Evolutionary conservation across 1,140 invertebrate species (phyloP).

Genomic region (Ylistrum balloti): DNA sequence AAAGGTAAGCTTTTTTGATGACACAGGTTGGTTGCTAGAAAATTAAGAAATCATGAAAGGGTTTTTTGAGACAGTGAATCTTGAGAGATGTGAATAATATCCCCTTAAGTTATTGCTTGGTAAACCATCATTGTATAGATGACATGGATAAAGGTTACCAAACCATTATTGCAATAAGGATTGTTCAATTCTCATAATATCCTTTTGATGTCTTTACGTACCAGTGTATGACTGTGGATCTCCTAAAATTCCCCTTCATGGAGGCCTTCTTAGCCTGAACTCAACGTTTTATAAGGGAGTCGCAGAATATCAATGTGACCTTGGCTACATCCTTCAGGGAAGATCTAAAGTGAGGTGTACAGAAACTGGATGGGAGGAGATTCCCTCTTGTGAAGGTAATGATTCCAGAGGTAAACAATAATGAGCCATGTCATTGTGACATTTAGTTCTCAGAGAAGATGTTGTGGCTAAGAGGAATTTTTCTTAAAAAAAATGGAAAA

Average conservation of each 20-base stretch:
- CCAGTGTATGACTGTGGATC: constrained; percentile 75
- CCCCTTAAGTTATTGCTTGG: no score
- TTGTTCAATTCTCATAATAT: no score
- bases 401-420: no score
- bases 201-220: constrained; percentile 48
- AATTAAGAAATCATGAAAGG: no score
- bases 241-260: constrained; percentile 61
- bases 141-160: no score
- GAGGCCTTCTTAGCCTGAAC: constrained; percentile 64
- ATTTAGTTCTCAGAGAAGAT: not conserved
- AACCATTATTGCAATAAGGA: no score
- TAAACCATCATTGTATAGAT: no score
- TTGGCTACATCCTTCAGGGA: constrained; percentile 65
- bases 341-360: constrained; percentile 58
- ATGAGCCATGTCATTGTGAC: not conserved
- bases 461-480: no score
- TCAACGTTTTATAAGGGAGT: constrained; percentile 62
- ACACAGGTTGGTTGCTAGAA: no score
- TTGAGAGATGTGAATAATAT: no score
- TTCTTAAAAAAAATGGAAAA: no score
- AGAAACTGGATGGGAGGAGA: constrained; percentile 62
- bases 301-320: constrained; percentile 68
- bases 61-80: no score
- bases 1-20: constrained; percentile 59
- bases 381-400: constrained; percentile 70